Conservation (phyloP, 2,888 invertebrate genomes). For the Tetramorium bicarinatum region DNA sequence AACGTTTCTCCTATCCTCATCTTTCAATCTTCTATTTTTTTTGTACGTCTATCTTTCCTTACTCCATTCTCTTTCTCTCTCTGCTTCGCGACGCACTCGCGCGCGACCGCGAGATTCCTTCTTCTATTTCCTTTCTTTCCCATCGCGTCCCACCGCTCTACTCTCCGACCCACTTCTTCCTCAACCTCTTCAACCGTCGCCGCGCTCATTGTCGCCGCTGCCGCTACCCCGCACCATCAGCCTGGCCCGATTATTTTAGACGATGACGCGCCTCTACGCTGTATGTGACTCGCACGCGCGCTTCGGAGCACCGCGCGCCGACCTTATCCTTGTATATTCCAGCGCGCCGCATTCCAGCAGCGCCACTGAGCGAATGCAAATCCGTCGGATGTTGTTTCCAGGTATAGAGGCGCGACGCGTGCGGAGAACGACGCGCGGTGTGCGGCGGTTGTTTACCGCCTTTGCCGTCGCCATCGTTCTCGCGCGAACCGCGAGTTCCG, state of each 20-base stretch:
- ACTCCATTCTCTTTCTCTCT: neutral
- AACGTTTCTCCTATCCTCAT: conserved; percentile 33
- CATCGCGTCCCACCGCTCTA: conserved; percentile 44
- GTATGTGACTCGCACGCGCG: conserved; percentile 57
- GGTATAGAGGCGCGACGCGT: conserved; percentile 1
- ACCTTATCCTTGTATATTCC: conserved; percentile 71
- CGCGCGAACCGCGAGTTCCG: neutral
- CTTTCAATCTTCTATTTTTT: conserved; percentile 23
- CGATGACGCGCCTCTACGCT: conserved; percentile 80
- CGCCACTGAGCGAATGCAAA: conserved; percentile 44
- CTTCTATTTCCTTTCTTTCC: conserved; percentile 56
- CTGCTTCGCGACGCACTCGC: conserved; percentile 2
- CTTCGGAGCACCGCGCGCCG: conserved; percentile 50
- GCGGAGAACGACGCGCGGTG: neutral
- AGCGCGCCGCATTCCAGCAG: conserved; percentile 74
- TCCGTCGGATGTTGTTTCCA: conserved; percentile 41
- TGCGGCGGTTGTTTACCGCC: conserved; percentile 30
- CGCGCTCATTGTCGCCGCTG: conserved; percentile 58
- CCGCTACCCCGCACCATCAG: conserved; percentile 63
- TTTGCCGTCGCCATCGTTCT: neutral
- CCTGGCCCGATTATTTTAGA: conserved; percentile 82
- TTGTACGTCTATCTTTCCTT: neutral
- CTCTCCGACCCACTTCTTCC: conserved; percentile 57
- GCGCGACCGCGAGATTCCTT: conserved; percentile 60
- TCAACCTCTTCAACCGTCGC: conserved; percentile 26